A percentile compares a stretch with the other conserved stretches of the same genome.
These are phyloP conservation scores for Odontamblyopus lacepedii DNA, from an alignment of 2,797 vertebrate species.

Conservation along the genomic window DNA sequence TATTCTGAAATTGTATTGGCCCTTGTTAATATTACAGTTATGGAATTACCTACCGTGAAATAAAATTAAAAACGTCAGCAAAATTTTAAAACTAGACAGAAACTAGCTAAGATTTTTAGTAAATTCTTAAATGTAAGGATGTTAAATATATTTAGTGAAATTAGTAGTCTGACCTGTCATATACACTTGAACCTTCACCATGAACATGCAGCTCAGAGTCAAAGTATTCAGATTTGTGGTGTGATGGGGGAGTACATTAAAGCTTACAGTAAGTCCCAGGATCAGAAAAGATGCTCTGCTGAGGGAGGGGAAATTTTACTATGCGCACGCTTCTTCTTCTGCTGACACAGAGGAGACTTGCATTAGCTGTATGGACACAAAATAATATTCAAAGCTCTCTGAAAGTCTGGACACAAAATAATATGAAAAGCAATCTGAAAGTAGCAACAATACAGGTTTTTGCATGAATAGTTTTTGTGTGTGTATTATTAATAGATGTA, in stretches of 20 bases:
- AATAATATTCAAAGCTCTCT: background rate
- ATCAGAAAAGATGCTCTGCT: conserved; percentile 39
- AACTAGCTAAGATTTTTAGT: too few species aligned
- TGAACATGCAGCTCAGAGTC: conserved; percentile 47
- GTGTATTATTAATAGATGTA: too few species aligned
- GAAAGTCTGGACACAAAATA: conserved; percentile 8
- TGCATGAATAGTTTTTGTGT: background rate
- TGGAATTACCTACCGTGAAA: too few species aligned
- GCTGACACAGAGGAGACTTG: background rate
- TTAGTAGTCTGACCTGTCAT: too few species aligned
- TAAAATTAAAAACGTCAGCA: too few species aligned
- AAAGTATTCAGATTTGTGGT: conserved; percentile 64
- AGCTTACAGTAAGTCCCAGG: conserved; percentile 52
- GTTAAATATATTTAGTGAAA: too few species aligned
- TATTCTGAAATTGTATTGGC: too few species aligned
- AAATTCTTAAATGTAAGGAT: too few species aligned
- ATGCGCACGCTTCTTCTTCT: background rate
- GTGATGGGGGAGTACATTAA: conserved; percentile 59
- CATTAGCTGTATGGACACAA: conserved; percentile 11
- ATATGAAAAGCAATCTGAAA: background rate
- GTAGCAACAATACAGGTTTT: background rate
- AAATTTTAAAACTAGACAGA: too few species aligned
- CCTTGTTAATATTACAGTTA: too few species aligned
- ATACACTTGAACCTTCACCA: conserved; percentile 55
- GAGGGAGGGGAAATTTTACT: conserved; percentile 22